phyloP scores from a whole-genome alignment of 2,113 vertebrate genomes.

The Leptosomus discolor region DNA sequence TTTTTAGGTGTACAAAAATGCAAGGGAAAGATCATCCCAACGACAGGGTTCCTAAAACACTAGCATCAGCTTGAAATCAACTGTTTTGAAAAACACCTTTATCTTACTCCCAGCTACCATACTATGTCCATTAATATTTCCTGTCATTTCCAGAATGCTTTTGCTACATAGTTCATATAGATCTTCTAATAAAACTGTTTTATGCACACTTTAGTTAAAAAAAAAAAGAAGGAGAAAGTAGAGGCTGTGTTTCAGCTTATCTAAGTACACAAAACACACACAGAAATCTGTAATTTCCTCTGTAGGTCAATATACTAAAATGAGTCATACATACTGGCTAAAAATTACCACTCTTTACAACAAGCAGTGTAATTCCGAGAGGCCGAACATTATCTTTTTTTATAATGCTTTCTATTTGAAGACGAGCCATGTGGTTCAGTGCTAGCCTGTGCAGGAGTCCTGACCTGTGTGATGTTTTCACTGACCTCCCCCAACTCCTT shows the following conservation, averaged over 20 bases:
- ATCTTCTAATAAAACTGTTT: background rate
- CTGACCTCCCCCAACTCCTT: background rate
- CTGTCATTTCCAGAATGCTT: background rate
- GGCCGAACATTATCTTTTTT: background rate
- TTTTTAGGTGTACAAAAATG: background rate
- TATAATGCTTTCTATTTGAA: background rate
- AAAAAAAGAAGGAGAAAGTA: background rate
- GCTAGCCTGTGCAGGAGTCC: background rate
- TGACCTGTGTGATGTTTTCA: background rate
- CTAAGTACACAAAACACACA: background rate
- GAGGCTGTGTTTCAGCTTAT: background rate
- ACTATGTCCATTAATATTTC: background rate
- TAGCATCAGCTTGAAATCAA: background rate
- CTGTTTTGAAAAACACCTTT: background rate
- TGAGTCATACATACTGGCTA: background rate
- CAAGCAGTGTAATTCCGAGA: background rate
- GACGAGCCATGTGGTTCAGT: fast-evolving
- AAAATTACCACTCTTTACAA: background rate
- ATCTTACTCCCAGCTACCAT: background rate
- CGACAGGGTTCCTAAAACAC: background rate
- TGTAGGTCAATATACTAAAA: background rate
- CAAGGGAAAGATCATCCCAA: background rate
- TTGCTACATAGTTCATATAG: background rate
- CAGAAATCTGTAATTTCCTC: background rate
- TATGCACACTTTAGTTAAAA: background rate